Evolutionary conservation across 2,797 vertebrate genomes (phyloP).

Genomic region (Dromococcyx pavoninus): DNA sequence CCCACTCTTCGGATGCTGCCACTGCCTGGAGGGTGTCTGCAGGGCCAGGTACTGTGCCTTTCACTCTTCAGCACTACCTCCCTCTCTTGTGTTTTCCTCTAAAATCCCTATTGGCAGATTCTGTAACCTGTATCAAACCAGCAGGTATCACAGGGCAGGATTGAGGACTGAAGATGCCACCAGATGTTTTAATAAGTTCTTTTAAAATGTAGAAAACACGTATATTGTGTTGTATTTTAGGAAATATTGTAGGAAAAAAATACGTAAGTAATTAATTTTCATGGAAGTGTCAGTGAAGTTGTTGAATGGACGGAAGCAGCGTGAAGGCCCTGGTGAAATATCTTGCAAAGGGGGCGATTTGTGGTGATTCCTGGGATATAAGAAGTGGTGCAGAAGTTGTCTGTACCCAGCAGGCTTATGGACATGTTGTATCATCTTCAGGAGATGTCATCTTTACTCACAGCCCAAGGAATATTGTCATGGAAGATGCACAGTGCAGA

Average conservation of each 20-base stretch:
- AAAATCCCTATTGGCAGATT: neutral
- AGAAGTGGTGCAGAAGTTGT: neutral
- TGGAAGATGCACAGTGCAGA: conserved; percentile 78
- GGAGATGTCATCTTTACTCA: conserved; percentile 75
- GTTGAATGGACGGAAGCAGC: too few species aligned
- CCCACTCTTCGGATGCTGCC: rapidly evolving
- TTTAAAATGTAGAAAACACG: neutral
- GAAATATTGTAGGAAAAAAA: neutral
- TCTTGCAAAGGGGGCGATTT: neutral
- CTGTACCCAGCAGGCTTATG: neutral
- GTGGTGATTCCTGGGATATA: neutral
- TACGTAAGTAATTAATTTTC: neutral
- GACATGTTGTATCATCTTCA: neutral
- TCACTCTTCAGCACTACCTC: too few species aligned
- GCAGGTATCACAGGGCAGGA: rapidly evolving
- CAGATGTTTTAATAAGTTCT: neutral
- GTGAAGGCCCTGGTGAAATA: neutral
- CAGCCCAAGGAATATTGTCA: conserved; percentile 75
- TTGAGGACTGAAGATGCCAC: neutral
- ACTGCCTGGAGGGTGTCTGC: neutral
- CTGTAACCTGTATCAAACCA: neutral
- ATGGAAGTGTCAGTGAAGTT: neutral
- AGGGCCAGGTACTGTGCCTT: too few species aligned
- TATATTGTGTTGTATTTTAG: neutral
- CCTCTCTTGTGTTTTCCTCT: neutral